phyloP scores from a whole-genome alignment of 1,140 invertebrate species.

The Amphibalanus amphitrite region DNA sequence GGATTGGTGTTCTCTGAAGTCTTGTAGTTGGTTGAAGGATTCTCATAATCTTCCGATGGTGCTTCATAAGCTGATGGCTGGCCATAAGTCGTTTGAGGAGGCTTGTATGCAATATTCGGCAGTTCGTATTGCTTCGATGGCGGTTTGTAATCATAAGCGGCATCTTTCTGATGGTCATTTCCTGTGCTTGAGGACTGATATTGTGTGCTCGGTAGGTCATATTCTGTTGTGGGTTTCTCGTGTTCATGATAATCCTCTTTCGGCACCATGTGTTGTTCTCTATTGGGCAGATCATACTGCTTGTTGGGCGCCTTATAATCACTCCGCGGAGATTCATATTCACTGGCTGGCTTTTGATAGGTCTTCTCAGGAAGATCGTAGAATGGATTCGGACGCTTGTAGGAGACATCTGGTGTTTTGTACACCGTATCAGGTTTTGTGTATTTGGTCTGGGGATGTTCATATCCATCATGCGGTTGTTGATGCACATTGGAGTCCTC shows the following conservation, averaged over 20 bases:
- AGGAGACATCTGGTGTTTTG: not conserved
- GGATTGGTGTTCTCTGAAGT: not conserved
- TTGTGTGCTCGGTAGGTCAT: too few relatives aligned
- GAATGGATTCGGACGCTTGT: not conserved
- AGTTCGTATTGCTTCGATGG: not conserved
- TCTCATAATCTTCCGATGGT: not conserved
- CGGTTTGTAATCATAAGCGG: not conserved
- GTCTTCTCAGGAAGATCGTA: not conserved
- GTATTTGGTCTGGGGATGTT: not conserved
- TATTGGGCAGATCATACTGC: not conserved
- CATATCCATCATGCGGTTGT: not conserved
- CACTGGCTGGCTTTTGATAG: not conserved
- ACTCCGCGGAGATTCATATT: not conserved
- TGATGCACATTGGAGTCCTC: not conserved
- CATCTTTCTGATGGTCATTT: too few relatives aligned
- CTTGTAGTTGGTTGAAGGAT: too few relatives aligned
- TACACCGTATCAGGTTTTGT: not conserved
- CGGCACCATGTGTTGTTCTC: not conserved
- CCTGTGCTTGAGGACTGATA: too few relatives aligned
- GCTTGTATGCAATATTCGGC: not conserved
- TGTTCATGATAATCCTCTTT: not conserved
- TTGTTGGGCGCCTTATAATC: not conserved
- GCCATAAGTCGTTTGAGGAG: not conserved
- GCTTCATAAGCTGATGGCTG: not conserved
- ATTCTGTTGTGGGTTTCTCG: too few relatives aligned